Evolutionary conservation across 2,797 vertebrate genomes (phyloP).

Genomic region (Brachyalestes nurse): DNA sequence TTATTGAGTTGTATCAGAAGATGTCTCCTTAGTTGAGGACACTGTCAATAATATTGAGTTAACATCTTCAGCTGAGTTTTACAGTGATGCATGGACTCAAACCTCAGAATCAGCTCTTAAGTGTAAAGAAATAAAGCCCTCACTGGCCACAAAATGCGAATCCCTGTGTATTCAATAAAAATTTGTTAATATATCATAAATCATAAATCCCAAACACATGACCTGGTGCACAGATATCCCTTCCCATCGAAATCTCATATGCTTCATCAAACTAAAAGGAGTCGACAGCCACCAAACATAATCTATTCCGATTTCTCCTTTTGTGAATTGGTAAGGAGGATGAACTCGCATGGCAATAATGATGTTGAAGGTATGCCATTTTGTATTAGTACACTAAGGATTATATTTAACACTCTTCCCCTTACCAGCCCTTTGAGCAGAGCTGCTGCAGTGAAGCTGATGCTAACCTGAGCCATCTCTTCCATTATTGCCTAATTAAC

Average conservation of each 20-base stretch:
- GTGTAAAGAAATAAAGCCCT: conserved; percentile 35
- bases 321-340: conserved; percentile 72
- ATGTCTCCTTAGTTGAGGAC: conserved; percentile 54
- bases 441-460: conserved; percentile 77
- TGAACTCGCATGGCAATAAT: conserved; percentile 82
- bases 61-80: conserved; percentile 25
- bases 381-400: conserved; percentile 80
- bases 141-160: not conserved
- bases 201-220: conserved; percentile 55
- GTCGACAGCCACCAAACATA: conserved; percentile 71
- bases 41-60: conserved; percentile 46
- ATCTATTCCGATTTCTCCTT: conserved; percentile 72
- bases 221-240: not conserved
- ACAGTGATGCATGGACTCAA: conserved; percentile 24
- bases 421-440: conserved; percentile 73
- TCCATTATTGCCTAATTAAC: conserved; percentile 89
- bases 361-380: conserved; percentile 74
- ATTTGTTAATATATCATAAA: conserved; percentile 68
- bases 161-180: conserved; percentile 12
- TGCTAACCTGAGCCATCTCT: conserved; percentile 79
- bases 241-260: conserved; percentile 68
- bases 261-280: conserved; percentile 77
- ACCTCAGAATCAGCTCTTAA: conserved; percentile 61
- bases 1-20: conserved; percentile 50
- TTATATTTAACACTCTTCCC: conserved; percentile 82